Percentiles rank a stretch among this genome's conserved stretches.
These are phyloP conservation scores for Allygus modestus DNA, from an alignment of 2,888 invertebrate species.

Conservation along the genomic window DNA sequence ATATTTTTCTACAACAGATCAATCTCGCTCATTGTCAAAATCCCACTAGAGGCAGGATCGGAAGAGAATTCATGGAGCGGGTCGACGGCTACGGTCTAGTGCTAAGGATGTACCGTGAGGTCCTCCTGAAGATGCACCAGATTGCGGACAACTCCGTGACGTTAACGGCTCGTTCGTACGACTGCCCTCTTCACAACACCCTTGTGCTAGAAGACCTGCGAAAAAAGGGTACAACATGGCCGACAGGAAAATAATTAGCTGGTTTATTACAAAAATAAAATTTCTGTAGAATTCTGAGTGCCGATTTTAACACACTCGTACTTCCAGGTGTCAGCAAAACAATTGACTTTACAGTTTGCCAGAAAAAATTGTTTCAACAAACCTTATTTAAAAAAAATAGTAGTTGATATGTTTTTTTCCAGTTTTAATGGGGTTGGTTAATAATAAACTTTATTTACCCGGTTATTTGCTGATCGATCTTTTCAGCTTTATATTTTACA, in stretches of 20 bases:
- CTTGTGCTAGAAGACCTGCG: constrained; percentile 17
- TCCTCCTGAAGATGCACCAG: constrained; percentile 13
- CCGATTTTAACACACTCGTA: no score
- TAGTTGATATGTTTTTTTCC: no score
- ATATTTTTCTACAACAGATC: background rate
- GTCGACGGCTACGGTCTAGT: background rate
- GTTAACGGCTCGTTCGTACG: background rate
- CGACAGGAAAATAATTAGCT: background rate
- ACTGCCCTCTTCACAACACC: background rate
- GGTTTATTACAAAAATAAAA: no score
- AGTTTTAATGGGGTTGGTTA: no score
- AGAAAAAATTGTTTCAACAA: no score
- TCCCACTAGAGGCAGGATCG: constrained; percentile 22
- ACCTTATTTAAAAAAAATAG: no score
- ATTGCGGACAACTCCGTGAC: background rate
- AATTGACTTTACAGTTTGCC: no score
- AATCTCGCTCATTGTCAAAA: constrained; percentile 46
- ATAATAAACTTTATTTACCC: no score
- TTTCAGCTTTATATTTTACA: no score
- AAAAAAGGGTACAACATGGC: constrained; percentile 19
- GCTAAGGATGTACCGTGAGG: constrained; percentile 14
- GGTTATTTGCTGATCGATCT: no score
- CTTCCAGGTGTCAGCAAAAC: no score
- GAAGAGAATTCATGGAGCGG: background rate
- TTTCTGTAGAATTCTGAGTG: no score